Base-by-base conservation (phyloP, 2,888 invertebrate genomes). In the Helicoverpa assulta region DNA sequence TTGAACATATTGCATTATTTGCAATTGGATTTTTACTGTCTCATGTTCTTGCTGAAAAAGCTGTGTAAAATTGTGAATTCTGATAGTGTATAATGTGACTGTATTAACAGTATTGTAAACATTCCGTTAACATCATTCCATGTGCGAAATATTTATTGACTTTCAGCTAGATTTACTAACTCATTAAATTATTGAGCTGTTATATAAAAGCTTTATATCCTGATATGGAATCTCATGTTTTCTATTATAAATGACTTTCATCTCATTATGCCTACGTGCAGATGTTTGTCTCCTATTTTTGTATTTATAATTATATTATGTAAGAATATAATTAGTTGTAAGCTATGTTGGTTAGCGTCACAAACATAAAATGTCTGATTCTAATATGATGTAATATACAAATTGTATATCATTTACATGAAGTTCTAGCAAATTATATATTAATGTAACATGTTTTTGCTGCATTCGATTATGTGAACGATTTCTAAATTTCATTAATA, bases 51-150 rank as follows among this genome's bases (percentile, higher is more conserved):
- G 21, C 51, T 59, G 50, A 43, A 43, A 12, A 43, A 37, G 37
- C 12, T 12, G 37, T 37, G 16, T 7, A 58, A 37, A 37, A 54
- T 70, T 43, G 61, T 58, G 37, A 65, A 67, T 66, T 59, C 33
- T 55, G 19, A 59, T 54, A 58, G 33, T 53, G 26, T 18, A 14
- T 47, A 47, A 59, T 29, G 29, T 21, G 40, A 67, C 64, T 67
- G 69, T 56, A 61, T 10, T 54, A 53, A 33, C 1, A 5, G 21
- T 51, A 40, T 72, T 68, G 21, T 67, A 73, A 71, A 76, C 84
- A 83, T 84, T 83, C 82, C 82, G 75, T 70, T 70, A 14, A 64
- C 55, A 58, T 76, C 81, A 82, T 82, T 83, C 80, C 82, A 82
- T 57, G 16, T 37, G 63, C 56, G 68, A 68, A 37, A 40, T 65